Evolutionary conservation across 2,888 invertebrate genomes (phyloP), one percentile per base, ranked within the genome.

Genomic region (Malthinus seriepunctatus): DNA sequence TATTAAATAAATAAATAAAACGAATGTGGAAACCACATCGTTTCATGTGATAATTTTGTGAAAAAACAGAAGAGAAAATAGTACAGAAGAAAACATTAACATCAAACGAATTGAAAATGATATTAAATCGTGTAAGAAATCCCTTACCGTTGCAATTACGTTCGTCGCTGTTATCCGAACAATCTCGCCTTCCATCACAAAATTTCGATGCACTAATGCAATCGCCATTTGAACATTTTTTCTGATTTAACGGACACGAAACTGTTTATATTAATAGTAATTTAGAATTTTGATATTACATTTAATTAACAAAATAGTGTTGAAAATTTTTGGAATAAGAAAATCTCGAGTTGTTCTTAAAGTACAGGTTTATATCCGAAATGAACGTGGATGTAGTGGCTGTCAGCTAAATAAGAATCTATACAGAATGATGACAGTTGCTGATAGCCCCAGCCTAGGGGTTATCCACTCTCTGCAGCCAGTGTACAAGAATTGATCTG

Each of bases 151-250:
- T 71, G 74, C 88, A 89, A 64, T 82, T 79, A 35, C 52, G 51
- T 72, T 84, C 84, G 68, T 84, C 84, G 58, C 79, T 79, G 50
- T 76, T 76, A 68, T 83, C 83, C 11, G 66, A 62, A 70, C 84
- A 83, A 69, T 83, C 78, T 35, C 35, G 44, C 37, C 67, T 50
- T 47, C 71, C 71, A 69, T 83, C 76, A 69, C 83, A 83, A 50
- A 73, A 73, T 49, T 68, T 66, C 49, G 68, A 60, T 54, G 71
- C 67, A 48, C 76, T 80, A 71, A 80, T 78, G 73, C 86, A 87
- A 63, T 79, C 79, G 37, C 82, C 80, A 64, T 80, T 81, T 63
- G 76, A 73, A 74, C 88, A 88, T 31, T 78, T 79, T 73, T 83
- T 83, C 69, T 85, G 75, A 61, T 76, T 70, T 5, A 63, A 62